Evolutionary conservation across 92 coral and sea anemone genomes (phyloP).

Genomic region (Paramuricea clavata): DNA sequence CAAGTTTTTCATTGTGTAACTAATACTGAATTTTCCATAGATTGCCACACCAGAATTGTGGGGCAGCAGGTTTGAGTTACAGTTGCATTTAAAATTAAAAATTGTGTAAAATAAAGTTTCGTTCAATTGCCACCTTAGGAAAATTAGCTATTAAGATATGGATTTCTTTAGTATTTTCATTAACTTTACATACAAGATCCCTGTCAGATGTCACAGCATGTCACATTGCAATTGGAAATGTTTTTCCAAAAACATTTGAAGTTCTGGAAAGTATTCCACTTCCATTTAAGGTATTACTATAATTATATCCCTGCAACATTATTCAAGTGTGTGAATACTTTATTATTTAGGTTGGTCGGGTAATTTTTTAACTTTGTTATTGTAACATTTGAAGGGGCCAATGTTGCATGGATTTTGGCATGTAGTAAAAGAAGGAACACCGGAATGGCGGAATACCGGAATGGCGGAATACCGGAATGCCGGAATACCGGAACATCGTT

Average conservation of each 20-base stretch:
- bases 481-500: no score
- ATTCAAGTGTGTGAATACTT: not conserved
- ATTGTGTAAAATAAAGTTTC: constrained; percentile 18
- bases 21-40: constrained; percentile 13
- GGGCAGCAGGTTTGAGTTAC: no score
- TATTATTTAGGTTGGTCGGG: constrained; percentile 6
- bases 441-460: no score
- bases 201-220: constrained; percentile 18
- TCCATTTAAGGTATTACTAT: constrained; percentile 15
- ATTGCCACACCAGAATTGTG: no score
- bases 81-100: not conserved
- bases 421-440: no score
- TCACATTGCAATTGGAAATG: not conserved
- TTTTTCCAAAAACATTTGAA: not conserved
- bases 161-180: constrained; percentile 17
- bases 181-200: constrained; percentile 15
- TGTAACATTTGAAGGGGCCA: constrained; percentile 31
- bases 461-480: no score
- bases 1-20: not conserved
- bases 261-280: constrained; percentile 36
- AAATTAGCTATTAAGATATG: constrained; percentile 13
- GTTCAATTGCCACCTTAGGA: constrained; percentile 24
- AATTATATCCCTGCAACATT: not conserved
- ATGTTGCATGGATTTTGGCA: constrained; percentile 28
- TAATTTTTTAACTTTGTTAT: constrained; percentile 10